These are phyloP conservation scores for Cynoglossus semilaevis DNA, from an alignment of 2,113 vertebrate genomes.

Conservation along the genomic window DNA sequence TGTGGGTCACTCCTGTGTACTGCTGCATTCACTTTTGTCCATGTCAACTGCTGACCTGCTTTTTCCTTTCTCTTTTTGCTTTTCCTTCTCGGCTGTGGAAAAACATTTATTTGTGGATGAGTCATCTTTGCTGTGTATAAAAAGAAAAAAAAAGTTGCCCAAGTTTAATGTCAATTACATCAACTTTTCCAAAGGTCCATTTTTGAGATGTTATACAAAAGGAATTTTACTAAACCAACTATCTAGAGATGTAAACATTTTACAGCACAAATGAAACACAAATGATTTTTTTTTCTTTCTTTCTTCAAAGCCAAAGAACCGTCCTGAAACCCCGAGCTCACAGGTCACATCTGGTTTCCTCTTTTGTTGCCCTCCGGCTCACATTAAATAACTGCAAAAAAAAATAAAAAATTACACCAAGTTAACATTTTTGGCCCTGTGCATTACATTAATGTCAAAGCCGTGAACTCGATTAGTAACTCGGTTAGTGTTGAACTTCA, in stretches of 20 bases:
- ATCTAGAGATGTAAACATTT: background rate
- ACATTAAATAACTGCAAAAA: no score
- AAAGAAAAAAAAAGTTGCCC: slow-evolving; percentile 36
- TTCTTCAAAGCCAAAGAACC: no score
- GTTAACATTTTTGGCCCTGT: no score
- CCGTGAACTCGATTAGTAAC: no score
- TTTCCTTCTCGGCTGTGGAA: slow-evolving; percentile 51
- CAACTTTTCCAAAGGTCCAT: slow-evolving; percentile 56
- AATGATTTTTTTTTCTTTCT: no score
- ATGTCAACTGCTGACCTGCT: slow-evolving; percentile 75
- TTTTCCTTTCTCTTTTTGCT: slow-evolving; percentile 50
- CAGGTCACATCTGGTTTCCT: no score
- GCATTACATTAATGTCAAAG: no score
- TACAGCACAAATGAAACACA: no score
- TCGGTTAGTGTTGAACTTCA: no score
- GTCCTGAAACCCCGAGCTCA: no score
- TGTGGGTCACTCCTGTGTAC: slow-evolving; percentile 61
- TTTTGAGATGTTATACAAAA: slow-evolving; percentile 42
- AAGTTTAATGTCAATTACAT: slow-evolving; percentile 63
- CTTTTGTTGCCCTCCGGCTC: no score
- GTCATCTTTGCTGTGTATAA: slow-evolving; percentile 30
- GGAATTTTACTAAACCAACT: slow-evolving; percentile 2
- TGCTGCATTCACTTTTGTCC: slow-evolving; percentile 61
- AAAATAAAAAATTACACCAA: no score
- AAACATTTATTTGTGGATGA: slow-evolving; percentile 66